Percentiles rank a stretch among this genome's conserved stretches.
phyloP scores from a whole-genome alignment of 35 echinoderm and acorn worm genomes.

The Apostichopus japonicus region DNA sequence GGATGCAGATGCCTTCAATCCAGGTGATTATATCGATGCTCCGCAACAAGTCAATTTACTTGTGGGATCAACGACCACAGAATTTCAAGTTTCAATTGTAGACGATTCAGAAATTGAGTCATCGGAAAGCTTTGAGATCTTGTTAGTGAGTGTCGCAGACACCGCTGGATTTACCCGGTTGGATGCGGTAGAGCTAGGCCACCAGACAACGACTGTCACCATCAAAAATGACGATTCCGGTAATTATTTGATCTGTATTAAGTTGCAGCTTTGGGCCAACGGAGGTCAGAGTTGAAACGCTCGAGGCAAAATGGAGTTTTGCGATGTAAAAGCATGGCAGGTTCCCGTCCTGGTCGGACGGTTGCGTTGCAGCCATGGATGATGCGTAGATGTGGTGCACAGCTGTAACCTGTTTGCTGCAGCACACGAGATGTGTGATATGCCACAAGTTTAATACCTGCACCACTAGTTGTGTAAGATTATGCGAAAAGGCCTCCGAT shows the following conservation, averaged over 20 bases:
- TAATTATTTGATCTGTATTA: not conserved
- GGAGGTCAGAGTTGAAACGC: too few species aligned
- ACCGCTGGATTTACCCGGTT: not conserved
- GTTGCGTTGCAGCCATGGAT: too few species aligned
- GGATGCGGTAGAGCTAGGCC: not conserved
- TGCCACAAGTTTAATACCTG: too few species aligned
- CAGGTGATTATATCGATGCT: not conserved
- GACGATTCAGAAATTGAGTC: not conserved
- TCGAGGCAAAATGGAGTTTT: too few species aligned
- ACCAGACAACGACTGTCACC: not conserved
- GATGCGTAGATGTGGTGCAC: too few species aligned
- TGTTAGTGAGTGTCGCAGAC: not conserved
- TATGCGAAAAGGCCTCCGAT: too few species aligned
- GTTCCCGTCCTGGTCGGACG: too few species aligned
- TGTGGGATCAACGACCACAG: not conserved
- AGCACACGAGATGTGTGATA: too few species aligned
- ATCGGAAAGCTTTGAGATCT: not conserved
- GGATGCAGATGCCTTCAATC: not conserved
- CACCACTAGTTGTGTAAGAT: too few species aligned
- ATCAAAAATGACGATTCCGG: slow-evolving; percentile 13
- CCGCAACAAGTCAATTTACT: not conserved
- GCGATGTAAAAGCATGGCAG: too few species aligned
- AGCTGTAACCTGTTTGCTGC: too few species aligned
- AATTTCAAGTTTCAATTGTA: not conserved
- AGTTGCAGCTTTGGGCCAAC: too few species aligned